Evolutionary conservation across 1,140 invertebrate genomes (phyloP).

Genomic region (Ceratina australensis): DNA sequence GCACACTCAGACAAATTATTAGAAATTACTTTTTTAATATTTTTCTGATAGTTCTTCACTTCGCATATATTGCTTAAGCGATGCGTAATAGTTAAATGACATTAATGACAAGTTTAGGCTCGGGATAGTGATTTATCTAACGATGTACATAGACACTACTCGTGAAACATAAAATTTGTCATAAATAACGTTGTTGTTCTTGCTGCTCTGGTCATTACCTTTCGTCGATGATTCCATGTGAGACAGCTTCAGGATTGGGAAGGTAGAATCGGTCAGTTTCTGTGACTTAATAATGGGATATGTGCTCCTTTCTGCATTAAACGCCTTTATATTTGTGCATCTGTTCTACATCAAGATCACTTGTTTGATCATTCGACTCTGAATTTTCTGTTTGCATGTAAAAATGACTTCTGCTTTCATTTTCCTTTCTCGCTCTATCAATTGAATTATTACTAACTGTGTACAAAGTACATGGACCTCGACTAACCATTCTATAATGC

Average conservation of each 20-base stretch:
- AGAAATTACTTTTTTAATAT: not conserved
- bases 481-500: not conserved
- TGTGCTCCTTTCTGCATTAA: slow-evolving; percentile 83
- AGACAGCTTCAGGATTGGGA: slow-evolving; percentile 84
- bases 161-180: slow-evolving; percentile 9
- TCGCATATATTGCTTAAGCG: not conserved
- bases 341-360: slow-evolving; percentile 71
- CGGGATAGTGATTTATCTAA: not conserved
- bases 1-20: not conserved
- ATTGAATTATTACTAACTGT: not conserved
- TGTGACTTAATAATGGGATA: slow-evolving; percentile 84
- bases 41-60: not conserved
- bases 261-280: slow-evolving; percentile 84
- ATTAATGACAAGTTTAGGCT: not conserved
- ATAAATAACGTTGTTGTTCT: slow-evolving; percentile 67
- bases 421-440: slow-evolving; percentile 11
- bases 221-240: slow-evolving; percentile 61
- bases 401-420: slow-evolving; percentile 18
- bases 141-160: not conserved
- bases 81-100: not conserved
- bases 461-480: not conserved
- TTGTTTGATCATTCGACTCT: slow-evolving; percentile 54
- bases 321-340: slow-evolving; percentile 83
- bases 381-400: slow-evolving; percentile 49
- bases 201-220: slow-evolving; percentile 67